Base-by-base conservation (phyloP, 2,113 vertebrate genomes). In the Nestor notabilis region DNA sequence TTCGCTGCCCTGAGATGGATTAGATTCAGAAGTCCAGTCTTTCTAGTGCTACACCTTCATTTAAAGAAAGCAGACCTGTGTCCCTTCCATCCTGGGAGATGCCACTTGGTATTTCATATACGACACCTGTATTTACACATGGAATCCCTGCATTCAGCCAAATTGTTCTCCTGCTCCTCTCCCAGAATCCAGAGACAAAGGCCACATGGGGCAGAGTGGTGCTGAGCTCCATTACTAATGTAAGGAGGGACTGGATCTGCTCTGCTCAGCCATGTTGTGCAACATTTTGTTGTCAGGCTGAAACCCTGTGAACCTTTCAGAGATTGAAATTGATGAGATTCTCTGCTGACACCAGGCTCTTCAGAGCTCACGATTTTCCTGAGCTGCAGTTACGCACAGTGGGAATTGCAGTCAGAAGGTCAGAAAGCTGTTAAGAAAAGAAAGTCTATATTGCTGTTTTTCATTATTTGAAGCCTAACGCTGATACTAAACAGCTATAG, bases 301-400 rank as follows among this genome's bases (percentile, higher is more conserved):
- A 76, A 71, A 82, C 66, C 23, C 61, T 0, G 3, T 65, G 86
- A 91, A 89, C 87, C 66, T 95, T 87, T 69, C 58, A 64, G 74
- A 83, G 91, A 91, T 96, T 95, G 95, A 95, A 97, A 93, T 83
- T 93, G 90, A 93, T 93, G 93, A 96, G 93, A 89, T 88, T 92
- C 86, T 89, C 83, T 85, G 83, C 74, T 91, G 78, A 70, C 91
- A 95, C 78, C 70, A 79, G 65, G 19, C 65, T 92, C 91, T 79
- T 94, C 94, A 94, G 83, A 89, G 92, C 77, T 74, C 41, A 28
- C 2, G 35, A 87, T 87, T 95, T 95, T 93, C 72, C 86, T 91
- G 90, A 92, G 86, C 87, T 85, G 70, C 65, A 94, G 89, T 82
- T 78, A 79, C 83, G 87, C 86, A 29, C 86, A 92, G 78, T 66